Percentiles rank a stretch among this genome's conserved stretches.
These are phyloP conservation scores for Caenorhabditis sp. DNA, from an alignment of 2,888 invertebrate genomes.

Conservation along the genomic window DNA sequence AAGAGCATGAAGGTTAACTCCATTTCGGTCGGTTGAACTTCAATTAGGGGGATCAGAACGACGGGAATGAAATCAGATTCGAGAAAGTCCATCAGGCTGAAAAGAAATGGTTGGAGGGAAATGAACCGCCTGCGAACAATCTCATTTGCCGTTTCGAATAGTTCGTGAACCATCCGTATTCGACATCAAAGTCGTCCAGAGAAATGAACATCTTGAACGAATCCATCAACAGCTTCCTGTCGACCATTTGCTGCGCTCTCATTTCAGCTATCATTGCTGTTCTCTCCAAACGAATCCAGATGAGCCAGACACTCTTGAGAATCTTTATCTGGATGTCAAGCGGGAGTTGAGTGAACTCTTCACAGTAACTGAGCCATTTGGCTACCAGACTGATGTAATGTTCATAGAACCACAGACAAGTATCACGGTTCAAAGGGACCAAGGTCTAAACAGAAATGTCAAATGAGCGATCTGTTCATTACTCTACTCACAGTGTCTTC, in stretches of 20 bases:
- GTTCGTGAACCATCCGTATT: constrained; percentile 20
- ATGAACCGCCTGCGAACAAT: neutral
- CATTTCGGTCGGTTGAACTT: neutral
- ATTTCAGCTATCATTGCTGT: constrained; percentile 6
- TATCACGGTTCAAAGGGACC: neutral
- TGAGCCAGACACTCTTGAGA: constrained; percentile 8
- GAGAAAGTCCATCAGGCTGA: constrained; percentile 12
- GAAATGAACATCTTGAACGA: neutral
- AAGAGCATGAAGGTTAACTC: constrained; percentile 20
- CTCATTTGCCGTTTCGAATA: constrained; percentile 21
- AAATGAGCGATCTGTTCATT: neutral
- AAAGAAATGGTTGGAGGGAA: too few relatives aligned
- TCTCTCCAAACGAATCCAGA: constrained; percentile 7
- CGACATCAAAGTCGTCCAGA: neutral
- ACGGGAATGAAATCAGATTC: neutral
- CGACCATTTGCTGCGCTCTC: neutral
- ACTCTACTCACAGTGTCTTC: neutral
- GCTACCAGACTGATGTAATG: constrained; percentile 5
- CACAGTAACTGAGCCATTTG: constrained; percentile 14
- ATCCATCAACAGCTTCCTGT: neutral
- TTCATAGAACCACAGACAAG: constrained; percentile 5
- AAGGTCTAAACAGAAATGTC: neutral
- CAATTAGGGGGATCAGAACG: neutral
- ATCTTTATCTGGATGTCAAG: neutral
- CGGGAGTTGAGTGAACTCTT: constrained; percentile 4